Evolutionary conservation across 2,797 vertebrate genomes (phyloP).

Genomic region (Cyclopterus lumpus): DNA sequence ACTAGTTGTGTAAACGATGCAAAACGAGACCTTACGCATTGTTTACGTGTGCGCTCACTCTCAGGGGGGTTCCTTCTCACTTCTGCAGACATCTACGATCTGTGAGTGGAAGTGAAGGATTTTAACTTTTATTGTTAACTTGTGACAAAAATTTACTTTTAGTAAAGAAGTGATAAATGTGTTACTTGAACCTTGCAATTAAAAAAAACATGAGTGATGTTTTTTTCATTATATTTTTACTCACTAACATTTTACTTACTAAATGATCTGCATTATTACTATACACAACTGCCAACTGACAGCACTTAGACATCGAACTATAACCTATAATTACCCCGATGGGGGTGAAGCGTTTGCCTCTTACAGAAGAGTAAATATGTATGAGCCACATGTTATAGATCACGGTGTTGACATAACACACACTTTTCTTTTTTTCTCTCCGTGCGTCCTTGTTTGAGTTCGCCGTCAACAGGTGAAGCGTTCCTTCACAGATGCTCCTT

Average conservation of each 20-base stretch:
- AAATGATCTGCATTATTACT: constrained; percentile 14
- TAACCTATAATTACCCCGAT: constrained; percentile 2
- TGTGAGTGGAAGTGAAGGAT: neutral
- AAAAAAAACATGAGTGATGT: neutral
- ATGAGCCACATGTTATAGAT: constrained; percentile 1
- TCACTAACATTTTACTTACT: too few relatives aligned
- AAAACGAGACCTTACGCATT: neutral
- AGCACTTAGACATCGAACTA: constrained; percentile 13
- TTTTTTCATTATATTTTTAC: neutral
- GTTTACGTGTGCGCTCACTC: neutral
- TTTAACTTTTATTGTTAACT: neutral
- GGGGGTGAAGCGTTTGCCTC: constrained; percentile 2
- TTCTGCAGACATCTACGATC: neutral
- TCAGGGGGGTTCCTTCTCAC: neutral
- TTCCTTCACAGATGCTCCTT: constrained; percentile 21
- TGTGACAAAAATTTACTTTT: neutral
- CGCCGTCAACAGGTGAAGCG: constrained; percentile 31
- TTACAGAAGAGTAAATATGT: constrained; percentile 21
- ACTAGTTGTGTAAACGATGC: neutral
- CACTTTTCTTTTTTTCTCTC: neutral
- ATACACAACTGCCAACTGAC: constrained; percentile 33
- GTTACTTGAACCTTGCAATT: neutral
- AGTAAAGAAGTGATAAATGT: neutral
- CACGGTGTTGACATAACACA: constrained; percentile 3
- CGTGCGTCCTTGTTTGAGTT: constrained; percentile 7